Evolutionary conservation across 2,113 vertebrate genomes (phyloP), one percentile per base, ranked within the genome.

Genomic region (Tragelaphus buxtoni): DNA sequence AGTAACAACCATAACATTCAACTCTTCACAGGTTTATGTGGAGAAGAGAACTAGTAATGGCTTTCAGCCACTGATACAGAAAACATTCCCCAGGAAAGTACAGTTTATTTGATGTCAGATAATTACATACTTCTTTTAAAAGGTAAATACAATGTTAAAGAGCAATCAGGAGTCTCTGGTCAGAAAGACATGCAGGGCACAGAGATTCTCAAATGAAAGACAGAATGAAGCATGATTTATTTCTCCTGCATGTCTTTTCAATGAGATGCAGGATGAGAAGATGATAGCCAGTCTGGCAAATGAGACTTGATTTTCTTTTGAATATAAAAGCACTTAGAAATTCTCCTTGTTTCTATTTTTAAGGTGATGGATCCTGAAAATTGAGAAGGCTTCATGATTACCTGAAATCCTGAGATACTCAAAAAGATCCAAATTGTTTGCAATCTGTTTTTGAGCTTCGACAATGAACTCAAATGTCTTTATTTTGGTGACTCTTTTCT

Each of bases 221-320:
- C 13, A 77, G 74, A 86, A 86, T 4, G n/a, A 80, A 61, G 87
- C 17, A 55, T 74, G 55, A 39, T 61, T 97, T 96, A 55, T 61
- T 97, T 96, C 53, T 93, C 74, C 35, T 65, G 35, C 26, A 0
- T 69, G 90, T 51, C 56, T 96, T 76, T 90, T 89, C 85, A 81
- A 28, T 47, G 88, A 90, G 95, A 96, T 39, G 42, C 69, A 94
- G 92, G 81, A 83, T 2, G 2, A 96, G 94, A 97, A 96, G 91
- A 95, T 22, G 39, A 93, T n/a, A 96, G 83, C 65, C 49, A 79
- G 74, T 96, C 13, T 95, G 88, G 63, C 49, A 97, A 96, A 92
- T 86, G 84, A 97, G 87, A 96, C 65, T 92, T 88, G 79, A 82
- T 90, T 93, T 97, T 72, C 92, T 85, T 88, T 95, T 79, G 76